Evolutionary conservation across 92 coral and sea anemone species (phyloP).

Genomic region (Meandrina meandrites): DNA sequence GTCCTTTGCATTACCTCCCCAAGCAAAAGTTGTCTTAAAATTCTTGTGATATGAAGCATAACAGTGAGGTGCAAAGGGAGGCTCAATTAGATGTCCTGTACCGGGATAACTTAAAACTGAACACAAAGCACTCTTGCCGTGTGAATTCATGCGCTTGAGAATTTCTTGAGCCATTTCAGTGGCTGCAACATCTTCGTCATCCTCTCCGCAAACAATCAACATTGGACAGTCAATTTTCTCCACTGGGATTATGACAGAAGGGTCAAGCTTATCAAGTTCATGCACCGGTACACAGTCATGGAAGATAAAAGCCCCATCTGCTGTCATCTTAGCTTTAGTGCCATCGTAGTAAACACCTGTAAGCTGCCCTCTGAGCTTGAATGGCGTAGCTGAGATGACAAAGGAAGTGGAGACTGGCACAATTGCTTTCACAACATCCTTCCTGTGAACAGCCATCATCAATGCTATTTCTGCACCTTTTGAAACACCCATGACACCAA

Average conservation of each 20-base stretch:
- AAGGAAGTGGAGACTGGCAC: constrained; percentile 45
- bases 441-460: constrained; percentile 53
- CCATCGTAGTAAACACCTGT: background rate
- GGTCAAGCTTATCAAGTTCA: constrained; percentile 23
- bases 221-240: constrained; percentile 58
- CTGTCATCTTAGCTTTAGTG: background rate
- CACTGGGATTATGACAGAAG: constrained; percentile 53
- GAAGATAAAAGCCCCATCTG: constrained; percentile 27
- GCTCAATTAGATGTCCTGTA: constrained; percentile 79
- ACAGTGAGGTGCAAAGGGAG: constrained; percentile 62
- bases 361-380: constrained; percentile 36
- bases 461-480: constrained; percentile 64
- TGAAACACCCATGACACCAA: constrained; percentile 72
- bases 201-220: constrained; percentile 52
- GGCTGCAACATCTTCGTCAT: constrained; percentile 33
- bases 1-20: constrained; percentile 68
- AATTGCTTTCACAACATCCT: constrained; percentile 53
- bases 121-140: constrained; percentile 57
- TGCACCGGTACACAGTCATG: constrained; percentile 7
- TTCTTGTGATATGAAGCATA: constrained; percentile 35
- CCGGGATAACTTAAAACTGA: constrained; percentile 58
- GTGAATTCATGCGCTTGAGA: constrained; percentile 41
- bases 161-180: constrained; percentile 37
- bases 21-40: constrained; percentile 9
- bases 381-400: constrained; percentile 20